Conservation (phyloP, 2,113 vertebrate genomes). For the Cyphomyrus plagiostoma region DNA sequence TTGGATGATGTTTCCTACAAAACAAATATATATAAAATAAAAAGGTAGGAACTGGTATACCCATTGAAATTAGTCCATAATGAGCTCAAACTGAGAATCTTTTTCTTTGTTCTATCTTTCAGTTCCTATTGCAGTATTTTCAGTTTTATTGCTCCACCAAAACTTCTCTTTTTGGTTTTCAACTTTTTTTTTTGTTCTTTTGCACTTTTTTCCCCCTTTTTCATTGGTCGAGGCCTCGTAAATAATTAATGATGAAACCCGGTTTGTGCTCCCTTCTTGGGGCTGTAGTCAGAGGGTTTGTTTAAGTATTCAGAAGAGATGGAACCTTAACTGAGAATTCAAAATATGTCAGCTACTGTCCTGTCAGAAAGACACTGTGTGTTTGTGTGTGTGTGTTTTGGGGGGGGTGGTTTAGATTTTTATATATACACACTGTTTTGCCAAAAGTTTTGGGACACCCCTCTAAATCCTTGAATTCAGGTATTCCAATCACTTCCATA, state of each 20-base stretch:
- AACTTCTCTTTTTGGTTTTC: neutral
- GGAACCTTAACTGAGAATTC: neutral
- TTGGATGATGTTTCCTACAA: neutral
- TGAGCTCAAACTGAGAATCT: neutral
- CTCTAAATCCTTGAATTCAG: no score
- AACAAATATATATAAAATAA: neutral
- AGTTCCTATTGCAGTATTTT: slow-evolving; percentile 17
- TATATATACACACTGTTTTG: no score
- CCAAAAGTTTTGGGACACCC: no score
- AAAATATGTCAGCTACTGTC: neutral
- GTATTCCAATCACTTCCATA: no score
- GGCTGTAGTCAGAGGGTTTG: neutral
- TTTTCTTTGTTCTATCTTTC: slow-evolving; percentile 5
- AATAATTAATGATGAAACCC: slow-evolving; percentile 14
- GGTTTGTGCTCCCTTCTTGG: neutral
- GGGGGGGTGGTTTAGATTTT: neutral
- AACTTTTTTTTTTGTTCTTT: neutral
- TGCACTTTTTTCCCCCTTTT: neutral
- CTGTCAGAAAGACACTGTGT: neutral
- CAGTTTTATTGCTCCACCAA: slow-evolving; percentile 12
- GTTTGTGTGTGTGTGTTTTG: neutral
- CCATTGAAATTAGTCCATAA: neutral
- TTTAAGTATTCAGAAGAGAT: neutral
- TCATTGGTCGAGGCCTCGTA: slow-evolving; percentile 18
- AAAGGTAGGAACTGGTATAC: neutral